Evolutionary conservation across 1,140 invertebrate species (phyloP).

Genomic region (Camponotus vicinus): DNA sequence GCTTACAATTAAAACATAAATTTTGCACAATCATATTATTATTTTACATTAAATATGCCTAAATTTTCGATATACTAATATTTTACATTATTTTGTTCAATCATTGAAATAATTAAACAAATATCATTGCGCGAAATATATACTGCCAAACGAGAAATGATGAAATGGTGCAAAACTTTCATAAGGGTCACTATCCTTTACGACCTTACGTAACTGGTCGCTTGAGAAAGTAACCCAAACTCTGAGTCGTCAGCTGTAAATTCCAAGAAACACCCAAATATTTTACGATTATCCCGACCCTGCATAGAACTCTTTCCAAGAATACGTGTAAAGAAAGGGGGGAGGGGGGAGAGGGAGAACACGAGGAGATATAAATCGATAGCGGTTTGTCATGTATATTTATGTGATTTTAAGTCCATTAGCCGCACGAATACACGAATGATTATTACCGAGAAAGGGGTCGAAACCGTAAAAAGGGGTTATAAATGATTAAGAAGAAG

Average conservation of each 20-base stretch:
- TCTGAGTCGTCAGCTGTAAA: constrained; percentile 48
- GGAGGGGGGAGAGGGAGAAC: background rate
- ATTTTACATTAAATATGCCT: background rate
- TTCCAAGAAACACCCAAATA: constrained; percentile 39
- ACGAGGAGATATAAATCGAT: constrained; percentile 35
- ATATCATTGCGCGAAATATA: background rate
- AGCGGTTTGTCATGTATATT: constrained; percentile 3
- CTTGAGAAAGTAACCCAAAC: constrained; percentile 69
- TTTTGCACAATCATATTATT: background rate
- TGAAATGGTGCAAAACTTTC: constrained; percentile 44
- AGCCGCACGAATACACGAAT: constrained; percentile 14
- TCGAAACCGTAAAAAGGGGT: background rate
- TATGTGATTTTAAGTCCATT: constrained; percentile 11
- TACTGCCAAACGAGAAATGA: background rate
- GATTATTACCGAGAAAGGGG: background rate
- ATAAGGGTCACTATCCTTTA: constrained; percentile 58
- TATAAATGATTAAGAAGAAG: background rate
- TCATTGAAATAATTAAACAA: background rate
- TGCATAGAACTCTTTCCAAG: background rate
- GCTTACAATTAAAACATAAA: background rate
- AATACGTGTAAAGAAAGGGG: constrained; percentile 16
- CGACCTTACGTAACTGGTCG: constrained; percentile 52
- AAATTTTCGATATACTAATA: background rate
- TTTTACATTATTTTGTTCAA: background rate
- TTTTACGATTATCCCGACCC: constrained; percentile 28